These are phyloP conservation scores for Temnothorax unifasciatus DNA, from an alignment of 2,888 invertebrate genomes.

Conservation along the genomic window DNA sequence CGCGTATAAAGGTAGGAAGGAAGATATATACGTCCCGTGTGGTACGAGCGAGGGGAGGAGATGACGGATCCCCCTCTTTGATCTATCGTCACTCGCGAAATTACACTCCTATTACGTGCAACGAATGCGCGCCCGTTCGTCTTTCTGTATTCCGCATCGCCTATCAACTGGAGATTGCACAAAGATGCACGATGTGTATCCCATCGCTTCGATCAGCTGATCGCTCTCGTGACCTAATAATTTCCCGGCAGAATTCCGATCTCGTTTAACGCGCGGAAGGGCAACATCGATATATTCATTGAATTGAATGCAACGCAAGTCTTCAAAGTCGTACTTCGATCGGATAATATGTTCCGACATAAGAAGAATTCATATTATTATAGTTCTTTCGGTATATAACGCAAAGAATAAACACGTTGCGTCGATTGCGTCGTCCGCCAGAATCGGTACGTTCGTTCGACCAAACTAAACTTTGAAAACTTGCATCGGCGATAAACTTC, in stretches of 20 bases:
- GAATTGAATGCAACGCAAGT: background rate
- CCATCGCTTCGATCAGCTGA: slow-evolving; percentile 12
- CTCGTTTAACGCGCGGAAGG: background rate
- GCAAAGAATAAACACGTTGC: background rate
- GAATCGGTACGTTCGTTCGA: background rate
- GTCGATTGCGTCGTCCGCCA: background rate
- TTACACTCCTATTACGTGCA: slow-evolving; percentile 19
- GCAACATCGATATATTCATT: background rate
- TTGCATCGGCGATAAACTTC: background rate
- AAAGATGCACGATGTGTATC: background rate
- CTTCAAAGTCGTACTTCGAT: background rate
- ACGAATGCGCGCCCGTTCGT: background rate
- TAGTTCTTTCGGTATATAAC: background rate
- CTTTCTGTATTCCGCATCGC: background rate
- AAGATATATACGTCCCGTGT: slow-evolving; percentile 16
- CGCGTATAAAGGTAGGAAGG: background rate
- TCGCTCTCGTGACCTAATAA: slow-evolving; percentile 1
- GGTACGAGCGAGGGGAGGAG: slow-evolving; percentile 16
- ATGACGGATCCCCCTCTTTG: slow-evolving; percentile 11
- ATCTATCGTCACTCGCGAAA: slow-evolving; percentile 33
- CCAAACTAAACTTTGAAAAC: background rate
- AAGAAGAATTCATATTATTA: background rate
- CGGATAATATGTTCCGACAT: background rate
- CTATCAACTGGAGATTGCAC: slow-evolving; percentile 4
- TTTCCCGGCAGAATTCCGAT: background rate